Base-by-base conservation (phyloP, 1,140 invertebrate species). In the Orius insidiosus region DNA sequence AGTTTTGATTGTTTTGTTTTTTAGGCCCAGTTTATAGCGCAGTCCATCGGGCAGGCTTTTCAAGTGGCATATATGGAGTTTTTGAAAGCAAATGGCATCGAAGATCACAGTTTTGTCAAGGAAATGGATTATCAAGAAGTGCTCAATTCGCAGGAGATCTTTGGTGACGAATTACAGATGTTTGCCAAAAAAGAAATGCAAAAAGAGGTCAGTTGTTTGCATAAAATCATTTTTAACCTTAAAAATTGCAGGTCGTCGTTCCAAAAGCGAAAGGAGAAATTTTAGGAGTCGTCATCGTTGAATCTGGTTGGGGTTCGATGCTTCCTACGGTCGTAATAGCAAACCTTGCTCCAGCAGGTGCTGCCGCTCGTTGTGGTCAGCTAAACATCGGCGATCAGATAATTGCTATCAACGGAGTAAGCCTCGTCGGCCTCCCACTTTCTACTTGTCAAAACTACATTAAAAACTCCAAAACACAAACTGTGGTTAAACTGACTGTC, bases 121-220 rank as follows among this genome's bases (percentile, higher is more conserved):
- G 95, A 99, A 68, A 97, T 98, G 85, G 95, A 98, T 65, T 99
- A 99, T 61, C 94, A 98, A 63, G 95, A 99, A 65, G 95, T 99
- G 3, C 73, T 99, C 6, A 98, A 98, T 64, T 97, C 94, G 44
- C 96, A 99, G 63, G 95, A 99, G 68, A 97, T 99, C 55, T 96
- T 97, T 60, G 94, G 94, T 4, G 94, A 99, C 63, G 96, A 99
- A 62, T 64, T 99, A n/a, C 92, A 96, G 59, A 95, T 98, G 80
- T 99, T 99, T 65, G 90, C 95, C 7, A 96, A 97, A 60, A 98
- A 97, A 61, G 95, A 98, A 64, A 83, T 93, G 63, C 94, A 98
- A 63, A 98, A 98, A 69, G 95, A 97, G 73, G 94, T 84, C n/a
- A n/a, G 32, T 33, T 33, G 6, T 7, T 33, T 33, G 32, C 32